phyloP scores from a whole-genome alignment of 2,113 vertebrate species.

The Phoxinus phoxinus region DNA sequence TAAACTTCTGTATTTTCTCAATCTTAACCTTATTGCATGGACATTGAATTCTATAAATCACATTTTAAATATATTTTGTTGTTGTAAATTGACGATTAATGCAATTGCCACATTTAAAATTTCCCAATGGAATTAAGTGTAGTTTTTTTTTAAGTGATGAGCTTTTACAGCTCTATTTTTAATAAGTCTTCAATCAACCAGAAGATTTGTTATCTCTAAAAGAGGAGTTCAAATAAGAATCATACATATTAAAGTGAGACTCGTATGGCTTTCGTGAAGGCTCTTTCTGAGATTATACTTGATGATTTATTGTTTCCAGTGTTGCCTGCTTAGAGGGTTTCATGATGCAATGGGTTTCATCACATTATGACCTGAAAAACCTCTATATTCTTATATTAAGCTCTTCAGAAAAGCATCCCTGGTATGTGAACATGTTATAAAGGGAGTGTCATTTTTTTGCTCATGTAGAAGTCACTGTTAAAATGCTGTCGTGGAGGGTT shows the following conservation, averaged over 20 bases:
- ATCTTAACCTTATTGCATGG: too few relatives aligned
- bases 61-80: background rate
- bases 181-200: background rate
- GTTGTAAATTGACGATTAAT: background rate
- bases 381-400: background rate
- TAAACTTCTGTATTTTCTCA: background rate
- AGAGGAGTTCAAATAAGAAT: background rate
- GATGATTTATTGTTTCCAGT: background rate
- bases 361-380: background rate
- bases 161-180: background rate
- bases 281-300: background rate
- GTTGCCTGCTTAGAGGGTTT: background rate
- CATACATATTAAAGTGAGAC: background rate
- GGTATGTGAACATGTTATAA: background rate
- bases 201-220: background rate
- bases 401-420: background rate
- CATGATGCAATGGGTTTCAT: slow-evolving; percentile 12
- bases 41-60: background rate
- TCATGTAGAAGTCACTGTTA: too few relatives aligned
- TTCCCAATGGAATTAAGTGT: background rate
- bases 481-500: too few relatives aligned
- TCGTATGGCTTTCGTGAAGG: background rate
- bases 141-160: too few relatives aligned
- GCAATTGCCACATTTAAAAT: background rate
- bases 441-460: background rate